Percentiles rank a stretch among this genome's conserved stretches.
Conservation (phyloP, 1,140 invertebrate species). For the Zaprionus ornatus region DNA sequence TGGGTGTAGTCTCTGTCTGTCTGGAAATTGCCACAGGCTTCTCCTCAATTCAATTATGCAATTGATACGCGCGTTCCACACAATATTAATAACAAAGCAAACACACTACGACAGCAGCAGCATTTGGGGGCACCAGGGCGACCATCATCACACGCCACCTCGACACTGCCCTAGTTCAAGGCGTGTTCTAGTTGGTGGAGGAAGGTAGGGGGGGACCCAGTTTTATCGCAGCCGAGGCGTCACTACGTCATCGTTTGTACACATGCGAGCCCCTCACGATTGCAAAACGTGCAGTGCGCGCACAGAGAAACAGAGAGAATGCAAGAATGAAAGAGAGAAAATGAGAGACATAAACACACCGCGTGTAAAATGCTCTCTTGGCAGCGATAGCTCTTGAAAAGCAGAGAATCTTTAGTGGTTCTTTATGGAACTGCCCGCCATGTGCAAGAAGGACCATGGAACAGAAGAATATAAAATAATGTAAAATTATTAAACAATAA, state of each 20-base stretch:
- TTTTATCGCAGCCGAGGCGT: conserved; percentile 26
- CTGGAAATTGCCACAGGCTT: conserved; percentile 45
- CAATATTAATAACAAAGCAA: conserved; percentile 49
- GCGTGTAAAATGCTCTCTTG: background rate
- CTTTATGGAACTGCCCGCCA: background rate
- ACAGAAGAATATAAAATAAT: background rate
- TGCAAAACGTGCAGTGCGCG: conserved; percentile 27
- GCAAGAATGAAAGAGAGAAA: background rate
- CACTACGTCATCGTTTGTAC: conserved; percentile 26
- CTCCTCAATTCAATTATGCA: conserved; percentile 32
- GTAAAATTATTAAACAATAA: too few species aligned
- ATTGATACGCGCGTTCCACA: conserved; percentile 38
- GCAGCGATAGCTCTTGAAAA: background rate
- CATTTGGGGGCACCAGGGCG: background rate
- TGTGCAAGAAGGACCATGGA: background rate
- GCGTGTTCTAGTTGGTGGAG: conserved; percentile 31
- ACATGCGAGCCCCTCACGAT: conserved; percentile 33
- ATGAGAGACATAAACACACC: background rate
- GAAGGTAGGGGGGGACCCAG: background rate
- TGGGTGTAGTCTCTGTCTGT: conserved; percentile 28
- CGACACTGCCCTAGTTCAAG: conserved; percentile 38
- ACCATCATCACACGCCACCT: background rate
- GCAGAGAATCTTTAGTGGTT: background rate
- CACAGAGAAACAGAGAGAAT: background rate
- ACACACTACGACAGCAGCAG: conserved; percentile 12